Conservation (phyloP, 2,797 vertebrate species). For the Vespertilio murinus region DNA sequence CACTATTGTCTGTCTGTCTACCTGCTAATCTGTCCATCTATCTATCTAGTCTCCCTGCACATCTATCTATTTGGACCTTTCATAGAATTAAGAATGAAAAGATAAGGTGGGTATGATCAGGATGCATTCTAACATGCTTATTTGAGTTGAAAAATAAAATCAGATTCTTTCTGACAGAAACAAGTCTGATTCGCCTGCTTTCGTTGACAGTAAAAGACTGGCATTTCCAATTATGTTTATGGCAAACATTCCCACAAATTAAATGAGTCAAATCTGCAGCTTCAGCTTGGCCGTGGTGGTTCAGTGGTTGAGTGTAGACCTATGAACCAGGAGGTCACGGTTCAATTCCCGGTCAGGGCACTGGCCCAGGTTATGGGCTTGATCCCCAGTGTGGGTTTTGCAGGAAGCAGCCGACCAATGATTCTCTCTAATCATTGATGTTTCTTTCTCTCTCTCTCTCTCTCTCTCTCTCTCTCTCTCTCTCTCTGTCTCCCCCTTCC, state of each 20-base stretch:
- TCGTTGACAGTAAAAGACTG: not conserved
- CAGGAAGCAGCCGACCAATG: no score
- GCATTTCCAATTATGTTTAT: not conserved
- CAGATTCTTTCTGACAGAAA: not conserved
- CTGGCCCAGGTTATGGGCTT: no score
- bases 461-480: no score
- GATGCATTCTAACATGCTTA: not conserved
- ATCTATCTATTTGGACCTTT: not conserved
- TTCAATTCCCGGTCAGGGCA: no score
- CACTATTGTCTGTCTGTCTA: not conserved
- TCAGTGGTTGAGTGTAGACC: no score
- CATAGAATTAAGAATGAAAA: slow-evolving; percentile 38
- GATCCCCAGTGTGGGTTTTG: no score
- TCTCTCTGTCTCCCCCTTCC: no score
- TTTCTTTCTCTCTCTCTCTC: no score
- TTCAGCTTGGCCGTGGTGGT: not conserved
- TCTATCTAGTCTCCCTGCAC: not conserved
- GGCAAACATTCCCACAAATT: not conserved
- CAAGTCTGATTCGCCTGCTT: not conserved
- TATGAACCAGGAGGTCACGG: no score
- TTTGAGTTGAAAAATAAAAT: slow-evolving; percentile 36
- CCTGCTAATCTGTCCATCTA: no score
- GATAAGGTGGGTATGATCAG: not conserved
- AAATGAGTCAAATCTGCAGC: not conserved
- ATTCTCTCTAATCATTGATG: no score